Base-by-base conservation (phyloP, 2,797 vertebrate genomes). In the Lemur catta region DNA sequence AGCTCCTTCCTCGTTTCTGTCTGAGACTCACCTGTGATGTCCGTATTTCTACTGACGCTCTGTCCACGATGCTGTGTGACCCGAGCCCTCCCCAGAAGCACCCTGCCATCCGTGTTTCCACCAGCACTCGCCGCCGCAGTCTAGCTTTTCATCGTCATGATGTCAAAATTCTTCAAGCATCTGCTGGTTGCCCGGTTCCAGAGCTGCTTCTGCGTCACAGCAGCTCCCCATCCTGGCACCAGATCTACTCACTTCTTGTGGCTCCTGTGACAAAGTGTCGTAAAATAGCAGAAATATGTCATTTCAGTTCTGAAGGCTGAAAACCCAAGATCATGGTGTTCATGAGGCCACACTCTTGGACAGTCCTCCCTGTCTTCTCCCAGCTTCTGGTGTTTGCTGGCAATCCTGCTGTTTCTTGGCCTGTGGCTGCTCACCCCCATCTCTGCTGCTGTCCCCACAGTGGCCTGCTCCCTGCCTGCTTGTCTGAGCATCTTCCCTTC, bases 171-270 rank as follows among this genome's bases (percentile, higher is more conserved):
- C 35, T 24, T 33, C 50, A 14, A 4, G 22, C 6, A 38, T 79
- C 69, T 14, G 0, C 15, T 35, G 1, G 0, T 4, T 13, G 4
- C 13, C 10, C 6, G 9, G 0, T 18, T 2, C 38, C 33, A 2
- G 1, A 10, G 61, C 74, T 26, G 2, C 20, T 9, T 14, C 26
- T 35, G 0, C 30, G 3, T 55, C 6, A 17, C 11, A 18, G 69
- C 33, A 3, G 48, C 12, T 0, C 26, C 17, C 26, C 6, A 4
- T 1, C 1, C 2, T 30, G 6, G 17, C 9, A 46, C 55, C 24
- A 0, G 4, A 9, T 57, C 41, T 24, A 0, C 26, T 1, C 1
- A 18, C 15, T 17, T 18, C 33, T 63, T 7, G 10, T 7, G 71
- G 69, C 61, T 22, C 12, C 75, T 2, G 0, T 43, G 1, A 8